These are phyloP conservation scores for Notodromas monacha DNA, from an alignment of 2,888 invertebrate genomes.

Conservation along the genomic window DNA sequence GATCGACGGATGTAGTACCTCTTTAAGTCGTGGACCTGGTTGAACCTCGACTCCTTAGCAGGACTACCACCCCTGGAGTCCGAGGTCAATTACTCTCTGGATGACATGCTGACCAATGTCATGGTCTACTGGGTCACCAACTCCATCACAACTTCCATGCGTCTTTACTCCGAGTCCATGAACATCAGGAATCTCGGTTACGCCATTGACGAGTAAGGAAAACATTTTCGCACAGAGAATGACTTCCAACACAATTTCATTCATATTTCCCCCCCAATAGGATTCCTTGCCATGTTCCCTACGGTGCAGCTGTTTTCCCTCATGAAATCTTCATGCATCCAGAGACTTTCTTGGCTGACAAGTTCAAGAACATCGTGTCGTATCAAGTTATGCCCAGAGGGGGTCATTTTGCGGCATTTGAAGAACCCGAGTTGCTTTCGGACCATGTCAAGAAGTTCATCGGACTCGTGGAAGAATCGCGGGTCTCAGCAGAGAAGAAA, in stretches of 20 bases:
- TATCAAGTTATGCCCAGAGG: conserved; percentile 29
- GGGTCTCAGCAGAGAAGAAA: no score
- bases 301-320: conserved; percentile 36
- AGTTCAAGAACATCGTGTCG: conserved; percentile 31
- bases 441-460: conserved; percentile 27
- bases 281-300: conserved; percentile 30
- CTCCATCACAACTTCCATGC: conserved; percentile 34
- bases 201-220: not conserved
- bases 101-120: conserved; percentile 36
- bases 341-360: conserved; percentile 24
- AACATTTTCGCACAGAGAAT: no score
- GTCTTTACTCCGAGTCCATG: conserved; percentile 31
- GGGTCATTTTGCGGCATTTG: conserved; percentile 59
- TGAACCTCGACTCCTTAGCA: no score
- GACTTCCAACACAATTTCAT: no score
- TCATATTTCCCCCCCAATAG: no score
- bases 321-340: conserved; percentile 28
- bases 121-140: conserved; percentile 49
- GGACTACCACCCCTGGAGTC: no score
- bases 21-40: no score
- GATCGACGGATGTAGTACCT: no score
- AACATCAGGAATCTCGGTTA: not conserved
- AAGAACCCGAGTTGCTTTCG: conserved; percentile 34
- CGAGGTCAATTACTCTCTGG: conserved; percentile 26
- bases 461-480: conserved; percentile 11